A percentile compares a stretch with the other conserved stretches of the same genome.
Conservation (phyloP, 2,888 invertebrate genomes). For the Ormyrus rosae region DNA sequence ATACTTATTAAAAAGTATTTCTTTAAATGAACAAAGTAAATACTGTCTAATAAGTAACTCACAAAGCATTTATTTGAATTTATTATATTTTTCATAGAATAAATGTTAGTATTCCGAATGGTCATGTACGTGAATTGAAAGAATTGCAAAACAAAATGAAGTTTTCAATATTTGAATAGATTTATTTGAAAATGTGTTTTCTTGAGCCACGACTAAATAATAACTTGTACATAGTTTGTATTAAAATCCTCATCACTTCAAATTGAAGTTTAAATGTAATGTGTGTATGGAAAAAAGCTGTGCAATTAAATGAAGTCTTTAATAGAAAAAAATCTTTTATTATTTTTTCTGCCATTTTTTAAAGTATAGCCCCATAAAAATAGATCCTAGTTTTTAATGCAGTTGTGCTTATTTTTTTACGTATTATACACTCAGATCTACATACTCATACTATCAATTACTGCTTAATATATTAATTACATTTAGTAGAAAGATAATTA, state of each 20-base stretch:
- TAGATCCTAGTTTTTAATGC: no score
- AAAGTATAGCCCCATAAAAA: no score
- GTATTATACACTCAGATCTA: no score
- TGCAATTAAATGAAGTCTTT: conserved; percentile 46
- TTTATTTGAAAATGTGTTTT: conserved; percentile 27
- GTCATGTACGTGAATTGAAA: not conserved
- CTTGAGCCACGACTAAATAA: not conserved
- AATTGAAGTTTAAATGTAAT: conserved; percentile 12
- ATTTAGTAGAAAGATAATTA: not conserved
- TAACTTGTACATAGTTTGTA: conserved; percentile 48
- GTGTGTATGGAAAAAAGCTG: conserved; percentile 19
- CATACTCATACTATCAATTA: not conserved
- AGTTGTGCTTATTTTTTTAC: no score
- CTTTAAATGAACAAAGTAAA: no score
- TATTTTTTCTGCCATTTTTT: no score
- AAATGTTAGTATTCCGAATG: not conserved
- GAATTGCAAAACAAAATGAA: conserved; percentile 2
- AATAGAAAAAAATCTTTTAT: conserved; percentile 28
- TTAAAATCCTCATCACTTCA: conserved; percentile 26
- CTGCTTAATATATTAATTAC: not conserved
- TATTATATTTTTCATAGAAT: no score
- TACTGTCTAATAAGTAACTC: no score
- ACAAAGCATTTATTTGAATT: no score
- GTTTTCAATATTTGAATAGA: not conserved
- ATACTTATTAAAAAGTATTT: no score